A percentile compares a stretch with the other conserved stretches of the same genome.
phyloP scores from a whole-genome alignment of 2,113 vertebrate species.

The Cyanoderma ruficeps region DNA sequence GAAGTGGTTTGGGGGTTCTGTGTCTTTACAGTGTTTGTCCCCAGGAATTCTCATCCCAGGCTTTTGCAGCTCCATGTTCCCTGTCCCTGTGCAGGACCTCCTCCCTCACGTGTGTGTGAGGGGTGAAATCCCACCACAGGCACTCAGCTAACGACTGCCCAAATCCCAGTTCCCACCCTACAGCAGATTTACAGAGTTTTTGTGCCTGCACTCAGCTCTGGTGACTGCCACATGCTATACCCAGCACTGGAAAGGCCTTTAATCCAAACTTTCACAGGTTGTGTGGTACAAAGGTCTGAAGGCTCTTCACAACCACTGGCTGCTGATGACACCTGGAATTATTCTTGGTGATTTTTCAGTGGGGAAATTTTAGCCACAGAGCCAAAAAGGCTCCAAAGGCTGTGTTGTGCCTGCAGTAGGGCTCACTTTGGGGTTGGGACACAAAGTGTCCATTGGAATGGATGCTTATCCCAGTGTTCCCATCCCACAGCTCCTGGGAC shows the following conservation, averaged over 20 bases:
- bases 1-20: not conserved
- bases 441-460: not conserved
- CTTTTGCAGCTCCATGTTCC: not conserved
- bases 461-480: not conserved
- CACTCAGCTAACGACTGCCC: not conserved
- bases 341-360: not conserved
- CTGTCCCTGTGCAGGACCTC: not conserved
- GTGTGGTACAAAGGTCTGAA: not conserved
- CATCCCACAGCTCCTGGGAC: not conserved
- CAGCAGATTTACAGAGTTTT: not conserved
- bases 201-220: not conserved
- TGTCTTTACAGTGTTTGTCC: not conserved
- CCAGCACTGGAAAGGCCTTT: not conserved
- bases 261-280: not conserved
- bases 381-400: not conserved
- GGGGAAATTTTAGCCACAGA: not conserved
- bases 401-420: not conserved
- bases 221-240: not conserved
- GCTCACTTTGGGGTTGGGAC: not conserved
- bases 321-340: not conserved
- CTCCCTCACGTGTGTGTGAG: not conserved
- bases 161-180: not conserved
- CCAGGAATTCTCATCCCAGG: not conserved
- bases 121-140: not conserved
- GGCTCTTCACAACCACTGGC: not conserved